Percentiles rank a stretch among this genome's conserved stretches.
Evolutionary conservation across 1,140 invertebrate genomes (phyloP).

Genomic region (Globodera rostochiensis): DNA sequence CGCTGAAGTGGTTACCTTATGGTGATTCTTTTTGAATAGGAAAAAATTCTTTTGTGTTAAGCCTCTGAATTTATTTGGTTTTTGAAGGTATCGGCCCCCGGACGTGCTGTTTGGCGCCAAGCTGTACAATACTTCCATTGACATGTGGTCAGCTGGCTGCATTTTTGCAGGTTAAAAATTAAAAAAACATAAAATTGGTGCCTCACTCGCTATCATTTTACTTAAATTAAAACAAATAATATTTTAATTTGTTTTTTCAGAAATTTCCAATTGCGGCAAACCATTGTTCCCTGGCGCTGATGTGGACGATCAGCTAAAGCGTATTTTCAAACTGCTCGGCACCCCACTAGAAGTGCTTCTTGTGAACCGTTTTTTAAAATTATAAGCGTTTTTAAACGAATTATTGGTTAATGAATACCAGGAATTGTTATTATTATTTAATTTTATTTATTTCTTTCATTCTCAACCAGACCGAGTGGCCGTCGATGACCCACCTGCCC

Average conservation of each 20-base stretch:
- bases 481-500: slow-evolving; percentile 85
- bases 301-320: slow-evolving; percentile 96
- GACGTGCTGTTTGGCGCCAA: slow-evolving; percentile 99
- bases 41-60: neutral
- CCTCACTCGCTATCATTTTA: too few species aligned
- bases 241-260: slow-evolving; percentile 65
- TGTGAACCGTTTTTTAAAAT: neutral
- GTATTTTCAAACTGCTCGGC: slow-evolving; percentile 95
- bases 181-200: too few species aligned
- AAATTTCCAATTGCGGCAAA: slow-evolving; percentile 78
- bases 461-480: slow-evolving; percentile 74
- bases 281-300: slow-evolving; percentile 90
- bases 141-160: slow-evolving; percentile 99
- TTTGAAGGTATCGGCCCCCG: slow-evolving; percentile 81
- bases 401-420: too few species aligned
- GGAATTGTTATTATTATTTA: neutral
- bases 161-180: slow-evolving; percentile 85
- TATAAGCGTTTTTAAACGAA: slow-evolving; percentile 64
- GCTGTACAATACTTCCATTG: slow-evolving; percentile 96
- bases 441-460: neutral
- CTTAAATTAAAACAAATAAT: too few species aligned
- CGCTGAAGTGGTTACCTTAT: slow-evolving; percentile 78
- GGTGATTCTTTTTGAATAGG: slow-evolving; percentile 47
- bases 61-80: too few species aligned
- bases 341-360: slow-evolving; percentile 81